Base-by-base conservation (phyloP, 2,797 vertebrate species). In the Crenuchus spilurus region DNA sequence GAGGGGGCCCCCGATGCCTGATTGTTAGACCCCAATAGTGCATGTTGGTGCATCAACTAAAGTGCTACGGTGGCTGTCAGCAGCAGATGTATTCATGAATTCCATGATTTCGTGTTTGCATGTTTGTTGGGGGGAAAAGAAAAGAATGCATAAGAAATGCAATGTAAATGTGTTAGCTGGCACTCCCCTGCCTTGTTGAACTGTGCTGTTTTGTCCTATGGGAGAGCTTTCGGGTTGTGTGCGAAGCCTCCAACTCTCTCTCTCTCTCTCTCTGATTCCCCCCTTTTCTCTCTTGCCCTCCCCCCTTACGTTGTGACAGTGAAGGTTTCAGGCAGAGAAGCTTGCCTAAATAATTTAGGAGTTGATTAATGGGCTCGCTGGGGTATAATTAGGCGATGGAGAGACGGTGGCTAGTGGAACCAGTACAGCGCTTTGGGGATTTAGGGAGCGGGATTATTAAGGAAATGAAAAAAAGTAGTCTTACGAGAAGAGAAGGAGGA, bases 341-440 rank as follows among this genome's bases (percentile, higher is more conserved):
- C 91, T 88, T 88, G 81, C 84, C 82, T 95, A 93, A 95, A 95
- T 95, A 94, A 95, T 95, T 95, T 92, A 95, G 91, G 87, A 93
- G 92, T 92, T 94, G 94, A 94, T 94, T 95, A 94, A 95, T 95
- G 91, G 93, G 91, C 93, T 93, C 94, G 92, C 93, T 92, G 89
- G 94, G 94, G 94, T 94, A 94, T 95, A 94, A 94, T 94, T 95
- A 95, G 93, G 80, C 85, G 89, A 92, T 92, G 92, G 90, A 94
- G 92, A 94, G 92, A 91, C 88, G 80, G 90, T 89, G 91, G 92
- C 92, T 88, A 85, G 92, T 88, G 91, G 88, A 94, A 93, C 91
- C 89, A 87, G 91, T 87, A 86, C 93, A 90, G 92, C 77, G 88
- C 94, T 94, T 93, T 88, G 88, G 93, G 93, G 93, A 95, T 87